A percentile compares a stretch with the other conserved stretches of the same genome.
Evolutionary conservation across 2,113 vertebrate species (phyloP).

Genomic region (Dinomys branickii): DNA sequence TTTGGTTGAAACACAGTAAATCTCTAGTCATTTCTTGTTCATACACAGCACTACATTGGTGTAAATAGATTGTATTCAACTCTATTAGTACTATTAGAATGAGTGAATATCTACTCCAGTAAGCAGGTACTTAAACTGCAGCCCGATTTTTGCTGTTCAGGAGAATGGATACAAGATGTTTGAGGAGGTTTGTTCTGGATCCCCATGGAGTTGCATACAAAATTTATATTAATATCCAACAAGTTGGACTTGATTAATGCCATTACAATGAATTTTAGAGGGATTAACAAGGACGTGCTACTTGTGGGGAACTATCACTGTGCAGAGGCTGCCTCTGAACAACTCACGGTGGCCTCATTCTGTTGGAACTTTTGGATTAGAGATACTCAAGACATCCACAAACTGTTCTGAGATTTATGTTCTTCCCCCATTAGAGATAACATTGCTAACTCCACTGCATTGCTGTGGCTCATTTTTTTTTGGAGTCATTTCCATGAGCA

Average conservation of each 20-base stretch:
- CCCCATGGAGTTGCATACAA: conserved; percentile 72
- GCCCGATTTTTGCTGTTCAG: conserved; percentile 50
- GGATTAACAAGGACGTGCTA: conserved; percentile 85
- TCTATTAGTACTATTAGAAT: conserved; percentile 46
- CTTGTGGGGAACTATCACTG: conserved; percentile 68
- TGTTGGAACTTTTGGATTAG: conserved; percentile 83
- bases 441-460: conserved; percentile 78
- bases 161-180: conserved; percentile 68
- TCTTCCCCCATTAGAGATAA: conserved; percentile 78
- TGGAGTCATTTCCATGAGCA: conserved; percentile 77
- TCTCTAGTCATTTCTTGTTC: conserved; percentile 31
- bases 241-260: conserved; percentile 81
- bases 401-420: conserved; percentile 82
- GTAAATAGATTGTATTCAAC: conserved; percentile 43
- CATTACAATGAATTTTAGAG: conserved; percentile 80
- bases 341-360: conserved; percentile 79
- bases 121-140: conserved; percentile 34
- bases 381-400: conserved; percentile 84
- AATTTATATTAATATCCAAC: conserved; percentile 80
- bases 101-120: conserved; percentile 53
- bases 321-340: conserved; percentile 54
- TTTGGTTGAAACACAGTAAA: conserved; percentile 38
- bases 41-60: not conserved
- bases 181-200: conserved; percentile 70
- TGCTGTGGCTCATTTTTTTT: conserved; percentile 82